A percentile compares a stretch with the other conserved stretches of the same genome.
These are phyloP conservation scores for Goniozus legneri DNA, from an alignment of 1,140 invertebrate genomes.

Conservation along the genomic window DNA sequence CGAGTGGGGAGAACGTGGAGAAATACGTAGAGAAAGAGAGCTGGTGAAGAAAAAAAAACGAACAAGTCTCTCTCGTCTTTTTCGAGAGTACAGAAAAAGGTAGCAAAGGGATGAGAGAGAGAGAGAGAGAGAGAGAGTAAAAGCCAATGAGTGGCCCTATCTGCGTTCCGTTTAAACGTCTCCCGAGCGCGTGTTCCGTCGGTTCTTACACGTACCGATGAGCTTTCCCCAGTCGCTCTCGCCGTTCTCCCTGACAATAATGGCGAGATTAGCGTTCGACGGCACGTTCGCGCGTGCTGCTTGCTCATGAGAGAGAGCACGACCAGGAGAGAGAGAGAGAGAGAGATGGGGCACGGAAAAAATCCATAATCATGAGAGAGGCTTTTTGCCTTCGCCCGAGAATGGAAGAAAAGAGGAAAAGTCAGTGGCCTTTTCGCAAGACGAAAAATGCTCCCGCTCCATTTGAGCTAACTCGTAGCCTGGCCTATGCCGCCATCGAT, in stretches of 20 bases:
- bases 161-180: too few species aligned
- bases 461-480: too few species aligned
- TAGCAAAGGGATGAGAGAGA: neutral
- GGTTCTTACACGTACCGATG: neutral
- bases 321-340: neutral
- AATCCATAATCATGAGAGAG: neutral
- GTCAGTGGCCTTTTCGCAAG: neutral
- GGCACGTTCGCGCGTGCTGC: too few species aligned
- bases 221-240: too few species aligned
- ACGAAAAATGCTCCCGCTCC: too few species aligned
- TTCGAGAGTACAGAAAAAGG: neutral
- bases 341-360: neutral
- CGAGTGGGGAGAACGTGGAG: too few species aligned
- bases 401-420: neutral
- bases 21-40: too few species aligned
- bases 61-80: neutral
- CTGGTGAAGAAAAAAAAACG: neutral
- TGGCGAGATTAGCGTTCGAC: neutral
- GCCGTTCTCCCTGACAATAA: too few species aligned
- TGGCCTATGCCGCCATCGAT: too few species aligned
- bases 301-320: neutral
- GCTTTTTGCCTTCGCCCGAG: too few species aligned
- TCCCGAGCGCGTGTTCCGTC: too few species aligned
- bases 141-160: too few species aligned
- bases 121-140: neutral